Conservation (phyloP, 1,140 invertebrate species). For the Amphibalanus amphitrite region DNA sequence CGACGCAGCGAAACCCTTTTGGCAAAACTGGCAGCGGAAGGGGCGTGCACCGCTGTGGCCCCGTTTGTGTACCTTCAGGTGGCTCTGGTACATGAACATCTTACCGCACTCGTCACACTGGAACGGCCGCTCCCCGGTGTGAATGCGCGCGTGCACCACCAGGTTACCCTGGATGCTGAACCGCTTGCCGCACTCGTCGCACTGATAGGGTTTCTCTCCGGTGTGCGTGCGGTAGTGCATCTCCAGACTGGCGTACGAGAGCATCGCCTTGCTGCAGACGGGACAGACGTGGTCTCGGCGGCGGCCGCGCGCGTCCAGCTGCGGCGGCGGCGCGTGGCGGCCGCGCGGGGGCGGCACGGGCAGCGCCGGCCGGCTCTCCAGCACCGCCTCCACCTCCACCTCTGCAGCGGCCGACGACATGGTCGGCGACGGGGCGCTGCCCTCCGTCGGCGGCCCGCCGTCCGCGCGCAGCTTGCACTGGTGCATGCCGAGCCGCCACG, state of each 20-base stretch:
- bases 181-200: slow-evolving; percentile 73
- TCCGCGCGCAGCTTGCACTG: neutral
- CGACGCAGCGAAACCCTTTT: slow-evolving; percentile 37
- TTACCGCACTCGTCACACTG: slow-evolving; percentile 31
- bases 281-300: slow-evolving; percentile 13
- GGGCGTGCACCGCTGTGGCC: slow-evolving; percentile 23
- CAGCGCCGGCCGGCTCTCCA: too few species aligned
- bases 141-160: slow-evolving; percentile 20
- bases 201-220: slow-evolving; percentile 92
- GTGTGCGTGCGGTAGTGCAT: slow-evolving; percentile 83
- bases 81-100: slow-evolving; percentile 29
- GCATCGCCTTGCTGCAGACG: slow-evolving; percentile 13
- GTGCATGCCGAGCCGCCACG: neutral
- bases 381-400: neutral
- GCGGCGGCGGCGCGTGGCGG: neutral
- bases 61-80: slow-evolving; percentile 23
- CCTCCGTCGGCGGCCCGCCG: too few species aligned
- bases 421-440: too few species aligned
- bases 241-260: slow-evolving; percentile 16
- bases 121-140: slow-evolving; percentile 31
- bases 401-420: neutral
- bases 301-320: neutral
- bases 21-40: slow-evolving; percentile 40
- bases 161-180: slow-evolving; percentile 17
- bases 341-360: neutral